Conservation (phyloP, 1,140 invertebrate genomes). For the Diplogasteroides magnus region DNA sequence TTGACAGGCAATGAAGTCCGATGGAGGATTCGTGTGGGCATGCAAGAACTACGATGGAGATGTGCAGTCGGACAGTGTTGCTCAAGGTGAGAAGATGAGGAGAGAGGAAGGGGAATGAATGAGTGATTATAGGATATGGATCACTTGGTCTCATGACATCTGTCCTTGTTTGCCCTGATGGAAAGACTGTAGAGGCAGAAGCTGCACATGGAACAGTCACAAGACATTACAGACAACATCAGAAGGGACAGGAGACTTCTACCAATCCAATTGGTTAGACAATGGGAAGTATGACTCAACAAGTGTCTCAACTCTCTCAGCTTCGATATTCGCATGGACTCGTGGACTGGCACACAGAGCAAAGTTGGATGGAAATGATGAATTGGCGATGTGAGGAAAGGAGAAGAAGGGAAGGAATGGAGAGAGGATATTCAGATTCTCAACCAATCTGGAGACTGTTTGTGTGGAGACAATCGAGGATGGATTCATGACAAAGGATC, state of each 20-base stretch:
- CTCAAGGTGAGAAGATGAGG: slow-evolving; percentile 68
- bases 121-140: slow-evolving; percentile 60
- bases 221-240: slow-evolving; percentile 82
- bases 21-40: slow-evolving; percentile 97
- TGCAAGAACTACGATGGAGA: slow-evolving; percentile 99
- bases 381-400: no score
- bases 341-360: slow-evolving; percentile 81
- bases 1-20: slow-evolving; percentile 92
- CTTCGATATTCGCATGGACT: slow-evolving; percentile 96
- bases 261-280: slow-evolving; percentile 82
- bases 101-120: not conserved
- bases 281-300: not conserved
- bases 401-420: no score
- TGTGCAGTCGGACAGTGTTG: slow-evolving; percentile 93
- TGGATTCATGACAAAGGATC: slow-evolving; percentile 92
- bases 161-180: slow-evolving; percentile 85
- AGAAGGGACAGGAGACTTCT: slow-evolving; percentile 91
- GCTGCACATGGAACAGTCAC: slow-evolving; percentile 95
- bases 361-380: slow-evolving; percentile 81
- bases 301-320: slow-evolving; percentile 56
- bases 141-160: slow-evolving; percentile 91
- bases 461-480: slow-evolving; percentile 88
- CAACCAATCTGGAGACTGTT: slow-evolving; percentile 64
- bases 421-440: no score
- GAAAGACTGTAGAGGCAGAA: slow-evolving; percentile 90